Conservation (phyloP, 2,797 vertebrate species). For the Chelmon rostratus region DNA sequence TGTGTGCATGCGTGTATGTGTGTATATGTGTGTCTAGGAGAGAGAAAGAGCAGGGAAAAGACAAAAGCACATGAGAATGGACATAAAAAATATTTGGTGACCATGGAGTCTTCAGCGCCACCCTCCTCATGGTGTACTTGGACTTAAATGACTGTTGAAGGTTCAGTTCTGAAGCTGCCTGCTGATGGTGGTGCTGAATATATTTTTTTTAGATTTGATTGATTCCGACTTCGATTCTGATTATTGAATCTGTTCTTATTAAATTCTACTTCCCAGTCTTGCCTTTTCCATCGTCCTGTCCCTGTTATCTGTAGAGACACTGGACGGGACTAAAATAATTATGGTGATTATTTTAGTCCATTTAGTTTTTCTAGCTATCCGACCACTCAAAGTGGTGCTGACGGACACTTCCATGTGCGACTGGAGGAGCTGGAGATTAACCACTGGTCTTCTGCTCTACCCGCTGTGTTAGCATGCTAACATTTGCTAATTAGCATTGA, state of each 20-base stretch:
- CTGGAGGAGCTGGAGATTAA: no score
- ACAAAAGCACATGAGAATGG: conserved; percentile 2
- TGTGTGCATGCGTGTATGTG: neutral
- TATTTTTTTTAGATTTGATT: neutral
- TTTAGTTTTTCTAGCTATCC: no score
- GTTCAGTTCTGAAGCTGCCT: neutral
- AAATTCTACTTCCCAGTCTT: neutral
- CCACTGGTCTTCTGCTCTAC: no score
- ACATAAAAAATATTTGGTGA: conserved; percentile 4
- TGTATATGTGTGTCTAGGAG: no score
- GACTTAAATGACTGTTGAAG: neutral
- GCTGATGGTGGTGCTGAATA: neutral
- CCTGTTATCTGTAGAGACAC: neutral
- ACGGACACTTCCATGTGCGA: no score
- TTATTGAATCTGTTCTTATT: neutral
- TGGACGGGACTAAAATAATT: no score
- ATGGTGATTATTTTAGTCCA: neutral
- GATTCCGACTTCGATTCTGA: neutral
- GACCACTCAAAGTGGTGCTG: no score
- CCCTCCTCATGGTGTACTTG: neutral
- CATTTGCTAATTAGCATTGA: neutral
- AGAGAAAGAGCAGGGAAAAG: no score
- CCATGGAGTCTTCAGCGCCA: conserved; percentile 17
- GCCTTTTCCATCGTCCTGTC: neutral
- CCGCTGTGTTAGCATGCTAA: no score